A percentile compares a stretch with the other conserved stretches of the same genome.
Evolutionary conservation across 2,797 vertebrate species (phyloP).

Genomic region (Myripristis jacobus): DNA sequence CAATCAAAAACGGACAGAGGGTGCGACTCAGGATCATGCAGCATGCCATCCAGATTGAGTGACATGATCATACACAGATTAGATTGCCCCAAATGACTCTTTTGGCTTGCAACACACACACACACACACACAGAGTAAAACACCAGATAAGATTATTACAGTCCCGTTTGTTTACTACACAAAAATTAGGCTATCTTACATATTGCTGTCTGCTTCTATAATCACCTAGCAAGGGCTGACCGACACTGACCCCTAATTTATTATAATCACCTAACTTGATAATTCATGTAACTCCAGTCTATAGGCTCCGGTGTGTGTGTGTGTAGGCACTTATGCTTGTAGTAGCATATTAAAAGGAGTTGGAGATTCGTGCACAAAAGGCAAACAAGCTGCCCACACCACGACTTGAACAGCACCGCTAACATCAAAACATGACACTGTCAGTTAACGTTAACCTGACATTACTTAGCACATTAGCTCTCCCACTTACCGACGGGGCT

Average conservation of each 20-base stretch:
- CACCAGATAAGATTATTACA: too few relatives aligned
- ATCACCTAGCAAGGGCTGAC: not conserved
- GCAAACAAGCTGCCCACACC: not conserved
- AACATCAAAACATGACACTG: not conserved
- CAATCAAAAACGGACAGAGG: slow-evolving; percentile 1
- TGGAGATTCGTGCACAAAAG: not conserved
- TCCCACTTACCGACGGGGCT: slow-evolving; percentile 59
- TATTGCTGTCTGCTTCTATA: not conserved
- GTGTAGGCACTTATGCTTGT: not conserved
- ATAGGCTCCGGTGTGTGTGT: not conserved
- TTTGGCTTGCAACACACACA: not conserved
- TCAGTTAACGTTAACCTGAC: not conserved
- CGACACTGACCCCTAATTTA: not conserved
- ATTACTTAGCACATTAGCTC: slow-evolving; percentile 17
- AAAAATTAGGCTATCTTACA: too few relatives aligned
- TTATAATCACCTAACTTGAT: not conserved
- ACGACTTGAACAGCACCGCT: not conserved
- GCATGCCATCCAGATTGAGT: not conserved
- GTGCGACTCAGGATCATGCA: not conserved
- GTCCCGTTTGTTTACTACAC: too few relatives aligned
- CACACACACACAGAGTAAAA: not conserved
- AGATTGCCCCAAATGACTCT: not conserved
- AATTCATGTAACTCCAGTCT: not conserved
- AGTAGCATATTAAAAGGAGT: too few relatives aligned
- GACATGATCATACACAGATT: slow-evolving; percentile 16